These are phyloP conservation scores for Dryoscopus gambensis DNA, from an alignment of 2,113 vertebrate species.

Conservation along the genomic window DNA sequence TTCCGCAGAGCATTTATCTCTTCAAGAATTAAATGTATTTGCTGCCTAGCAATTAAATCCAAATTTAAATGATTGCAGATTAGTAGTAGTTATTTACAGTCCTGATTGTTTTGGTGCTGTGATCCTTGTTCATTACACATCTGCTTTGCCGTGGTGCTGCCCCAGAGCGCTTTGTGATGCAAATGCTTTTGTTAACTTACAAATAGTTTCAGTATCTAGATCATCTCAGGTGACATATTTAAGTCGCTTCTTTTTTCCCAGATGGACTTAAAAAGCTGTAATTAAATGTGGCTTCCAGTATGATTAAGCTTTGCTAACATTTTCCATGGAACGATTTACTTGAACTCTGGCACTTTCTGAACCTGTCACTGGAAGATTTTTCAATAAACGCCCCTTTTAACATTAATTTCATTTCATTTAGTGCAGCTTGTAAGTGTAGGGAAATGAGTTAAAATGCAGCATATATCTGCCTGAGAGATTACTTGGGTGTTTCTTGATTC, in stretches of 20 bases:
- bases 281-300: slow-evolving; percentile 73
- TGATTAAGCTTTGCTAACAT: slow-evolving; percentile 69
- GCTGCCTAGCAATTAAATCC: slow-evolving; percentile 63
- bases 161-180: slow-evolving; percentile 58
- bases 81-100: slow-evolving; percentile 63
- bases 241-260: slow-evolving; percentile 71
- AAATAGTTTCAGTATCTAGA: slow-evolving; percentile 65
- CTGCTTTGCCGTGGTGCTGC: slow-evolving; percentile 54
- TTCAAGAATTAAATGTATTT: slow-evolving; percentile 51
- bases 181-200: slow-evolving; percentile 67
- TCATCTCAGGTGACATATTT: slow-evolving; percentile 70
- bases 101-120: slow-evolving; percentile 65
- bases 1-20: slow-evolving; percentile 36
- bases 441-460: slow-evolving; percentile 19
- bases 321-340: slow-evolving; percentile 55
- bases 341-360: slow-evolving; percentile 66
- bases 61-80: slow-evolving; percentile 66
- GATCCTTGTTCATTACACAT: slow-evolving; percentile 65
- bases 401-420: slow-evolving; percentile 28
- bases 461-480: not conserved
- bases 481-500: not conserved
- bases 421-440: not conserved
- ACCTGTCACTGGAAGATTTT: slow-evolving; percentile 33
- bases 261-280: slow-evolving; percentile 71
- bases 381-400: slow-evolving; percentile 37